These are phyloP conservation scores for Asbolus verrucosus DNA, from an alignment of 1,140 invertebrate species.

Conservation along the genomic window DNA sequence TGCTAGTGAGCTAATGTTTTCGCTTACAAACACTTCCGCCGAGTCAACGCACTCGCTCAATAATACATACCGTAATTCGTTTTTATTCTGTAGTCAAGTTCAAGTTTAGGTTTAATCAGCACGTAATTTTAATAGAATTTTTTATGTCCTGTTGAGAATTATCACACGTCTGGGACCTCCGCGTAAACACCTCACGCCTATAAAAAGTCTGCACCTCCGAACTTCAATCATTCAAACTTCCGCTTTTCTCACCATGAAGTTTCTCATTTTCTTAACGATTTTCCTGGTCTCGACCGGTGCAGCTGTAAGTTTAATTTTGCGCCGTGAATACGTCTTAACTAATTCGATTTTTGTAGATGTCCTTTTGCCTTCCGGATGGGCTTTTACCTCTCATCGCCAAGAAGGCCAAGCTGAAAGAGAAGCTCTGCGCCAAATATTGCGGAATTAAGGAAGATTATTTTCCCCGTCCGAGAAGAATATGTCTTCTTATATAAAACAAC, in stretches of 20 bases:
- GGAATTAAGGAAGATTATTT: not conserved
- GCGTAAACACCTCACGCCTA: conserved; percentile 8
- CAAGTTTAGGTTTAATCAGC: conserved; percentile 37
- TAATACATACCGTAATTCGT: conserved; percentile 32
- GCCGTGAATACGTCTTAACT: not conserved
- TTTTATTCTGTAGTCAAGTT: conserved; percentile 22
- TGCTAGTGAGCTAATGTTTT: conserved; percentile 26
- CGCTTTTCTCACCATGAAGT: not conserved
- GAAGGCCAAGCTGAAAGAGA: conserved; percentile 19
- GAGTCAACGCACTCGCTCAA: conserved; percentile 19
- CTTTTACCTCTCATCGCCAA: not conserved
- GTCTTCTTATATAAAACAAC: too few species aligned
- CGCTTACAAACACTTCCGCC: conserved; percentile 14
- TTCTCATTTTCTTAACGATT: conserved; percentile 2
- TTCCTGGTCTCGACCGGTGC: not conserved
- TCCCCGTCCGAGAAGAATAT: too few species aligned
- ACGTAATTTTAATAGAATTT: conserved; percentile 39
- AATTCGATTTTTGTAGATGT: not conserved
- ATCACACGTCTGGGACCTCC: conserved; percentile 23
- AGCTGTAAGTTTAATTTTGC: conserved; percentile 11
- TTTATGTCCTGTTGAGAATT: conserved; percentile 29
- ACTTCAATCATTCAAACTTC: conserved; percentile 22
- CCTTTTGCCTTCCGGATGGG: conserved; percentile 3
- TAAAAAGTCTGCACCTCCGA: conserved; percentile 11
- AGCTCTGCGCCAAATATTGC: conserved; percentile 34